Evolutionary conservation across 1,140 invertebrate species (phyloP).

Genomic region (Cyrtorhinus lividipennis): DNA sequence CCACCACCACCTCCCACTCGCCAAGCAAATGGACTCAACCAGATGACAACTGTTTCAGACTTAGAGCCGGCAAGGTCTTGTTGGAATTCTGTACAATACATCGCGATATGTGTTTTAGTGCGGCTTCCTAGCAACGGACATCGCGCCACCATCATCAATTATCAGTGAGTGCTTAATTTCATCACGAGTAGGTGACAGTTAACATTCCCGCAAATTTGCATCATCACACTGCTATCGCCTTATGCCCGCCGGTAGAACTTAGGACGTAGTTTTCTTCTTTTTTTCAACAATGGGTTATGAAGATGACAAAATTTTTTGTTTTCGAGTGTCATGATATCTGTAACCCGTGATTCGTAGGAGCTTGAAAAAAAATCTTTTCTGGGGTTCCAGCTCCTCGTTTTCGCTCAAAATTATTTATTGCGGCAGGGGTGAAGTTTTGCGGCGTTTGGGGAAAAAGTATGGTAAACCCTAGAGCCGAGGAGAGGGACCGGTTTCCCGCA

Average conservation of each 20-base stretch:
- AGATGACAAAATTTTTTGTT: not conserved
- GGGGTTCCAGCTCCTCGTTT: conserved; percentile 2
- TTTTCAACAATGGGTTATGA: not conserved
- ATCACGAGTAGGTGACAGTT: not conserved
- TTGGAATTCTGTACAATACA: not conserved
- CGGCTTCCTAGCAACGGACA: not conserved
- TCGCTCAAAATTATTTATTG: not conserved
- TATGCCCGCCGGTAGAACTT: too few relatives aligned
- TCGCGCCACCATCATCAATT: too few relatives aligned
- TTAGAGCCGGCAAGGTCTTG: conserved; percentile 2
- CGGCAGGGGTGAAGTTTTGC: not conserved
- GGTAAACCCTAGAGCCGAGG: not conserved
- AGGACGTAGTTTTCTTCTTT: too few relatives aligned
- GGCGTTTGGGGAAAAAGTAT: not conserved
- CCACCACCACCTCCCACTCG: not conserved
- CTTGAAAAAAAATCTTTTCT: not conserved
- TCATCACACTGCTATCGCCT: too few relatives aligned
- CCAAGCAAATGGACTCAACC: not conserved
- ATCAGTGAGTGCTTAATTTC: not conserved
- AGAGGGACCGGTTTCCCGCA: not conserved
- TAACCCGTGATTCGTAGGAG: not conserved
- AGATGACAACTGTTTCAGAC: conserved; percentile 1
- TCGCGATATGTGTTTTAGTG: conserved; percentile 6
- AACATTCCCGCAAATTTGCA: too few relatives aligned
- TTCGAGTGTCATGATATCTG: not conserved